A percentile compares a stretch with the other conserved stretches of the same genome.
phyloP scores from a whole-genome alignment of 2,113 vertebrate species.

The Istiophorus platypterus region DNA sequence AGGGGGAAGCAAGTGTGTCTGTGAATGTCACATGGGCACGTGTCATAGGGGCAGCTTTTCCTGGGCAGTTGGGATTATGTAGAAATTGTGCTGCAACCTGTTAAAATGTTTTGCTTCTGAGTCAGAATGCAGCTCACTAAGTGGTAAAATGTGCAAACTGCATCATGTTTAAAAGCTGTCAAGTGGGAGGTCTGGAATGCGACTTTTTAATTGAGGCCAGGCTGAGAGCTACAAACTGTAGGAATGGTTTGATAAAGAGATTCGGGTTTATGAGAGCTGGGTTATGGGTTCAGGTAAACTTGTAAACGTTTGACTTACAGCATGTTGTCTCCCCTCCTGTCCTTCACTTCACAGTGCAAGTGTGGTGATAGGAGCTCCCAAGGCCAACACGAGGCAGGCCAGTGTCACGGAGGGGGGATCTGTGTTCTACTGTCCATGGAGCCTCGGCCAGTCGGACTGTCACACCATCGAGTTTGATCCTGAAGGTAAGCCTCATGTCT shows the following conservation, averaged over 20 bases:
- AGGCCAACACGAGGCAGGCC: slow-evolving; percentile 88
- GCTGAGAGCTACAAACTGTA: slow-evolving; percentile 18
- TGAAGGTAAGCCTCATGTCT: slow-evolving; percentile 82
- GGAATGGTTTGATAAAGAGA: neutral
- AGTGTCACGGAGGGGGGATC: slow-evolving; percentile 88
- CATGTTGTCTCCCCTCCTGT: slow-evolving; percentile 24
- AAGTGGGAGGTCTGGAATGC: slow-evolving; percentile 58
- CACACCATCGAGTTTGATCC: slow-evolving; percentile 87
- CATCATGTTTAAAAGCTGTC: slow-evolving; percentile 43
- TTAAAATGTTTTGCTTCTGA: slow-evolving; percentile 63
- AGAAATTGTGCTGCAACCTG: slow-evolving; percentile 58
- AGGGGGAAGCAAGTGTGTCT: slow-evolving; percentile 24
- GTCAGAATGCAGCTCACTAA: slow-evolving; percentile 31
- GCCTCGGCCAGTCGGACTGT: slow-evolving; percentile 70
- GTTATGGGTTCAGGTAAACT: slow-evolving; percentile 6
- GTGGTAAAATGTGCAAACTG: slow-evolving; percentile 27
- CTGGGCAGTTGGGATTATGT: slow-evolving; percentile 55
- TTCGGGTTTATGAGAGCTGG: neutral
- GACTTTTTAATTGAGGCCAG: slow-evolving; percentile 58
- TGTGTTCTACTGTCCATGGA: slow-evolving; percentile 93
- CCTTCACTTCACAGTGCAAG: slow-evolving; percentile 83
- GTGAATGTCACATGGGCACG: slow-evolving; percentile 38
- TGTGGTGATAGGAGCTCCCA: slow-evolving; percentile 92
- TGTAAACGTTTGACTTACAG: slow-evolving; percentile 30
- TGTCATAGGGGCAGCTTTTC: slow-evolving; percentile 44